Evolutionary conservation across 2,888 invertebrate genomes (phyloP), one percentile per base, ranked within the genome.

Genomic region (Eumerus sabulonum): DNA sequence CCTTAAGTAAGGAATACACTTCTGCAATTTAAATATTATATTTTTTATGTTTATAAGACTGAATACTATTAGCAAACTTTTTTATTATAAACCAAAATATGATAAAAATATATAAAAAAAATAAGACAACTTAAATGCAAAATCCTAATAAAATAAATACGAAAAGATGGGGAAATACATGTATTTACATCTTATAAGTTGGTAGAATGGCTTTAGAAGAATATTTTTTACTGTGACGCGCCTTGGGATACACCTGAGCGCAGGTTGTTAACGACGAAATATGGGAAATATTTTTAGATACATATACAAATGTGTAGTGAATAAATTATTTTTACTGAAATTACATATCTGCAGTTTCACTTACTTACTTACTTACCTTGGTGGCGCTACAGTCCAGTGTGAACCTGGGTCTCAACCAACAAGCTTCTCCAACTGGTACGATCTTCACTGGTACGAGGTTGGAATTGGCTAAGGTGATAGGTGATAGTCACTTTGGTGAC

Each of bases 21-120:
- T 57, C 67, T 66, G 48, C 38, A 13, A 27, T 17, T 40, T 57
- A 53, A n/a, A 40, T 74, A 64, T 70, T 59, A 27, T 27, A 64
- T 59, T 44, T 74, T 59, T 79, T 79, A 70, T 79, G 54, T 74
- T 60, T 54, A 79, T 79, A 79, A 79, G 79, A 79, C 79, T 79
- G 79, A 79, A 68, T 79, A 79, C 63, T 79, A 63, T 79, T 79
- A 79, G 74, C 74, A 74, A 74, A 54, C 40, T 45, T 56, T 63
- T 50, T 57, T 63, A 44, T 56, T 54, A 36, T 14, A 50, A 42
- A 14, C 27, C 3, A 56, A 53, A 18, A 76, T 53, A 19, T 62
- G 63, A 48, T n/a, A 42, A 42, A 51, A 35, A 63, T 27, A 27
- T n/a, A 27, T 48, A 54, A 27, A 11, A 27, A 4, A 18, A 44